Conservation (phyloP, 2,888 invertebrate genomes). For the Cryptophagus acutangulus region DNA sequence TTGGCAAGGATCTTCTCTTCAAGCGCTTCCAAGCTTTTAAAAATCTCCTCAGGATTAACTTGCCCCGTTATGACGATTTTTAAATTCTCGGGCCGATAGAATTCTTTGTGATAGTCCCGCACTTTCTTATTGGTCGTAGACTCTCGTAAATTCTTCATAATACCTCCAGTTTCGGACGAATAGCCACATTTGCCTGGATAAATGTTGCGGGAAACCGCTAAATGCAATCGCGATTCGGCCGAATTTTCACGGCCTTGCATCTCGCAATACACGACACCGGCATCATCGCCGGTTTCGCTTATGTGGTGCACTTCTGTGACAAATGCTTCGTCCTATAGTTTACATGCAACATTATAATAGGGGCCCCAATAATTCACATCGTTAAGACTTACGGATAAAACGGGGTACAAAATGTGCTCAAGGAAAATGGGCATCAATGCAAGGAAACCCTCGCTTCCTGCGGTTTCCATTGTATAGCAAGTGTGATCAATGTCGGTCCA, state of each 20-base stretch:
- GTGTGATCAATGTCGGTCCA: slow-evolving; percentile 87
- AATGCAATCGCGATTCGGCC: slow-evolving; percentile 66
- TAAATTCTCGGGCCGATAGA: slow-evolving; percentile 85
- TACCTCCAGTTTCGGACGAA: slow-evolving; percentile 79
- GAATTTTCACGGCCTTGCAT: slow-evolving; percentile 84
- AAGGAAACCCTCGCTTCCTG: slow-evolving; percentile 81
- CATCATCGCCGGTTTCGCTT: slow-evolving; percentile 81
- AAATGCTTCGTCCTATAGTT: slow-evolving; percentile 70
- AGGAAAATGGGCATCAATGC: slow-evolving; percentile 85
- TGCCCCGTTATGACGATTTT: slow-evolving; percentile 79
- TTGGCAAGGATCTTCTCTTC: slow-evolving; percentile 72
- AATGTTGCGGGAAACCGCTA: slow-evolving; percentile 61
- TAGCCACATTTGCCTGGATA: slow-evolving; percentile 82
- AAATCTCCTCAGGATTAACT: slow-evolving; percentile 69
- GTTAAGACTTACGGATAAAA: slow-evolving; percentile 59
- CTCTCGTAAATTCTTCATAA: slow-evolving; percentile 75
- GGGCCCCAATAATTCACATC: slow-evolving; percentile 6
- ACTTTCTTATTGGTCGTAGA: slow-evolving; percentile 80
- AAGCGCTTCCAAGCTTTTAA: slow-evolving; percentile 63
- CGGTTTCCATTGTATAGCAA: slow-evolving; percentile 83
- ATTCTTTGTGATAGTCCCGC: slow-evolving; percentile 73
- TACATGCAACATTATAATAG: too few relatives aligned
- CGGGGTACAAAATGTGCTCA: slow-evolving; percentile 84
- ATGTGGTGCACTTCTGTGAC: slow-evolving; percentile 90
- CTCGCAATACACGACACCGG: slow-evolving; percentile 94